A percentile compares a stretch with the other conserved stretches of the same genome.
Conservation (phyloP, 2,797 vertebrate genomes). For the Micropoecilia bifurca region DNA sequence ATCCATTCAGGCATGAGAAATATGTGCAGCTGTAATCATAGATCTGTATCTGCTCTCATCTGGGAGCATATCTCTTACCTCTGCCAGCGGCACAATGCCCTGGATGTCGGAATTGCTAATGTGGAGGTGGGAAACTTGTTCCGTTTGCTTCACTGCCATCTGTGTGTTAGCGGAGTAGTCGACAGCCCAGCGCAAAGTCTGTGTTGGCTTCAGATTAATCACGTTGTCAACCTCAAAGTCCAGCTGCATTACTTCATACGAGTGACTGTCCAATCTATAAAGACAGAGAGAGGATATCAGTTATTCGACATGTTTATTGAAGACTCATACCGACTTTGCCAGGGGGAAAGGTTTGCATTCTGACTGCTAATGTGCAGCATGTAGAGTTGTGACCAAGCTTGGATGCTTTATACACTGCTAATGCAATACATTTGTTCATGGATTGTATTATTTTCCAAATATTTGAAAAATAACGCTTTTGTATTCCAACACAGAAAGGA, state of each 20-base stretch:
- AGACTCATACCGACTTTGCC: background rate
- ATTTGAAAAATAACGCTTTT: background rate
- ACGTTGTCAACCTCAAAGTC: conserved; percentile 93
- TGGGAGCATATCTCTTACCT: conserved; percentile 76
- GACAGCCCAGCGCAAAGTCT: conserved; percentile 92
- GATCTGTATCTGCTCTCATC: conserved; percentile 24
- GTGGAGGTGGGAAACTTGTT: conserved; percentile 89
- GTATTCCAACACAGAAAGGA: background rate
- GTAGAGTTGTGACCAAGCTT: background rate
- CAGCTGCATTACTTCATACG: conserved; percentile 93
- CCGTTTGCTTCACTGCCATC: conserved; percentile 76
- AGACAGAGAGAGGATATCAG: conserved; percentile 12
- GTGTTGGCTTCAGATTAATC: conserved; percentile 87
- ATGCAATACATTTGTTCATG: background rate
- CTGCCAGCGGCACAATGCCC: conserved; percentile 91
- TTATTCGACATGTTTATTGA: conserved; percentile 3
- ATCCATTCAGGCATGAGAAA: conserved; percentile 29
- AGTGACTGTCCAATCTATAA: conserved; percentile 82
- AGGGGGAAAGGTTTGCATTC: background rate
- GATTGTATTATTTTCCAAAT: background rate
- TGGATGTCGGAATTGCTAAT: conserved; percentile 89
- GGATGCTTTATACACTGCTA: background rate
- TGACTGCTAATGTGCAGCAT: background rate
- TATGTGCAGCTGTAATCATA: conserved; percentile 26
- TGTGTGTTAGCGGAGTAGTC: conserved; percentile 82